phyloP scores from a whole-genome alignment of 92 coral and sea anemone species.

The Umimayanthus kanabou region DNA sequence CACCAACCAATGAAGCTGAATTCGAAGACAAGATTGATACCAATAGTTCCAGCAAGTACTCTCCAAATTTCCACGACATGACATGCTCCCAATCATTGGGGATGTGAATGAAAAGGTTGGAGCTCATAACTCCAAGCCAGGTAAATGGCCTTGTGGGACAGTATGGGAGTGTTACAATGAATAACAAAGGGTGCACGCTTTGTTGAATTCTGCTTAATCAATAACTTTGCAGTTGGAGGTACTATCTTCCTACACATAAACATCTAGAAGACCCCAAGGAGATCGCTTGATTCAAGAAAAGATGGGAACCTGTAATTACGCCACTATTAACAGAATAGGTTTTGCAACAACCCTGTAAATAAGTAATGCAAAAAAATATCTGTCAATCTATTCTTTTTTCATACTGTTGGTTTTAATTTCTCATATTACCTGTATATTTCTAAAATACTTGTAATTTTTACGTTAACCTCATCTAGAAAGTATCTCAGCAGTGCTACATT shows the following conservation, averaged over 20 bases:
- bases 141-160: conserved; percentile 35
- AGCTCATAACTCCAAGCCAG: conserved; percentile 3
- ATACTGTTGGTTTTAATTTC: too few relatives aligned
- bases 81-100: conserved; percentile 46
- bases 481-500: too few relatives aligned
- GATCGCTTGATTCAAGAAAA: not conserved
- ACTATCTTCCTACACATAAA: not conserved
- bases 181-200: not conserved
- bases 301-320: too few relatives aligned
- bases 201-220: not conserved
- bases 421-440: too few relatives aligned
- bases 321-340: too few relatives aligned
- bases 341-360: too few relatives aligned
- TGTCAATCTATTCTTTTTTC: too few relatives aligned
- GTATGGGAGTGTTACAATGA: conserved; percentile 35
- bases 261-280: conserved; percentile 7
- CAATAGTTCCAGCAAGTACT: conserved; percentile 1
- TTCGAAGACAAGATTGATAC: conserved; percentile 39
- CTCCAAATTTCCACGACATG: conserved; percentile 21
- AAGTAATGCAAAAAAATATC: too few relatives aligned
- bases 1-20: too few relatives aligned
- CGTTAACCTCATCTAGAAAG: too few relatives aligned
- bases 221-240: not conserved
- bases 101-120: conserved; percentile 55
- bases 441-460: too few relatives aligned